Conservation (phyloP, 2,113 vertebrate genomes). For the Gyps fulvus region DNA sequence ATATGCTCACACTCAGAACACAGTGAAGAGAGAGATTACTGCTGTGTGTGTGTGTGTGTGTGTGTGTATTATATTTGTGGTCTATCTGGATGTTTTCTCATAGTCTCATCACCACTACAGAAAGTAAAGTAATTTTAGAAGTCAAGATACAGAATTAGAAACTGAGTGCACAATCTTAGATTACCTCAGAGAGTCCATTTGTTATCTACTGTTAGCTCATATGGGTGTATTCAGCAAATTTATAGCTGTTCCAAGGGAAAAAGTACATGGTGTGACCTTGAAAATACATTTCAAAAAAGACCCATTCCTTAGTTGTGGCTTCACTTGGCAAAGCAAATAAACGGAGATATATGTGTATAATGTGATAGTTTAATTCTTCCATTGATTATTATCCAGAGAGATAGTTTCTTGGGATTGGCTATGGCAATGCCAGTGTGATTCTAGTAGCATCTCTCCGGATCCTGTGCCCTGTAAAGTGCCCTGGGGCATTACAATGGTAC, state of each 20-base stretch:
- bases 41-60: not conserved
- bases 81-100: constrained; percentile 28
- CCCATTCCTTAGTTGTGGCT: not conserved
- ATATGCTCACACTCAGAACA: not conserved
- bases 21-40: not conserved
- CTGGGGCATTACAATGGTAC: not conserved
- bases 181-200: constrained; percentile 38
- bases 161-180: constrained; percentile 44
- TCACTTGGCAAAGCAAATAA: not conserved
- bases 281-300: not conserved
- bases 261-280: not conserved
- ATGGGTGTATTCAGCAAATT: constrained; percentile 17
- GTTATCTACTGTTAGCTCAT: constrained; percentile 30
- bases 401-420: not conserved
- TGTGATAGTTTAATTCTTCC: not conserved
- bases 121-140: constrained; percentile 60
- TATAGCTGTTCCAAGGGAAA: constrained; percentile 1
- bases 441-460: not conserved
- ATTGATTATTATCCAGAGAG: not conserved
- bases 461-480: not conserved
- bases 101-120: not conserved
- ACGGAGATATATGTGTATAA: not conserved
- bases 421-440: not conserved
- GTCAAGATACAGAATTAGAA: constrained; percentile 69
- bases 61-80: not conserved